Evolutionary conservation across 2,888 invertebrate genomes (phyloP), one percentile per base, ranked within the genome.

Genomic region (Norana najaformis): DNA sequence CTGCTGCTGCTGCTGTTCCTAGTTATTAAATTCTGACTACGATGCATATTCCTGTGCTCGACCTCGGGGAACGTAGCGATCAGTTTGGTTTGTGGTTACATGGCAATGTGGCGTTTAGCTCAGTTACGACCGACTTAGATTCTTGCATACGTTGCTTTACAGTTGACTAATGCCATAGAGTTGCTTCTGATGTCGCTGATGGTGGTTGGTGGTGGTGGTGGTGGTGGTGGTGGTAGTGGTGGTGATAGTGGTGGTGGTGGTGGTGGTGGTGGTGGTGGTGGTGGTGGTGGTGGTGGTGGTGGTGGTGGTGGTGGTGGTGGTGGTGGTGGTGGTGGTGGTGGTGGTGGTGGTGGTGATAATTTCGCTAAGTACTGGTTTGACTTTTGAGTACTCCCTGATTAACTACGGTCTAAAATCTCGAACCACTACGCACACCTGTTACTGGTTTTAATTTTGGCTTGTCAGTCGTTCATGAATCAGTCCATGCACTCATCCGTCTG

Each of bases 261-360:
- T 47, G 47, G 18, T 47, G 47, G 20, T 47, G 47, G 4, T 47
- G 47, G 20, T 18, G 47, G n/a, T 69, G 69, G 13, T 69, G 69
- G n/a, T 69, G n/a, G n/a, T 88, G 90, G 35, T 88, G 90, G 5
- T 88, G 90, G 34, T 30, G n/a, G n/a, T 34, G 85, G 47, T 69
- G 90, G 53, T 88, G 90, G 18, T 85, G 89, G 38, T 41, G 90
- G 16, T 89, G 89, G 34, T 89, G 69, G 34, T 89, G 89, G 16
- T 89, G 89, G 36, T 83, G 85, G 4, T 8, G 18, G 3, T 18
- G 47, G 3, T 47, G 47, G 47, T 47, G 47, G 18, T 47, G 47
- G 20, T 47, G 47, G 4, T 47, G 47, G 20, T 18, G 47, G n/a
- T 69, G 69, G 13, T 69, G 69, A 69, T 69, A n/a, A 23, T 53